These are phyloP conservation scores for Drosophila obscura DNA, from an alignment of 1,140 invertebrate genomes.

Conservation along the genomic window DNA sequence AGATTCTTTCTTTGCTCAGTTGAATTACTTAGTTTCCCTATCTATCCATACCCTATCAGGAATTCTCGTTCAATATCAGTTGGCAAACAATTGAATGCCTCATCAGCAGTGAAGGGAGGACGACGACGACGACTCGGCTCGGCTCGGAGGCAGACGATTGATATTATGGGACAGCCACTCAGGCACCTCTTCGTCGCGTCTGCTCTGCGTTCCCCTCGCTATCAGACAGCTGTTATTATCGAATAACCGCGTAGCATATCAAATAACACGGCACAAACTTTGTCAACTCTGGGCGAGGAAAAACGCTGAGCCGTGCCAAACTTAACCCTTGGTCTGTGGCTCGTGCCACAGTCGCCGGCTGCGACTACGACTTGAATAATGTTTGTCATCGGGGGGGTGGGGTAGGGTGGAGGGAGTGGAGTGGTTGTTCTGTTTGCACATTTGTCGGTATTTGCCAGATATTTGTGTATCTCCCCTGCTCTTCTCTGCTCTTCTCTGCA, in stretches of 20 bases:
- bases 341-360: too few species aligned
- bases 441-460: slow-evolving; percentile 78
- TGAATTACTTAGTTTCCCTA: too few species aligned
- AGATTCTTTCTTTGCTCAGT: too few species aligned
- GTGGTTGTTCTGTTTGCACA: slow-evolving; percentile 63
- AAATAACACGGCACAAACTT: slow-evolving; percentile 74
- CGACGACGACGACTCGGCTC: slow-evolving; percentile 2
- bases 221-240: slow-evolving; percentile 73
- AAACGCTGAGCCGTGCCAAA: slow-evolving; percentile 48
- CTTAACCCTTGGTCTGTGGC: too few species aligned
- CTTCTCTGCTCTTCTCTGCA: background rate
- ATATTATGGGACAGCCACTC: slow-evolving; percentile 51
- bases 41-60: background rate
- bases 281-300: slow-evolving; percentile 52
- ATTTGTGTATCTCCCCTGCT: slow-evolving; percentile 62
- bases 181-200: background rate
- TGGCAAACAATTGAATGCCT: slow-evolving; percentile 67
- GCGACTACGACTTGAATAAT: slow-evolving; percentile 67
- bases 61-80: slow-evolving; percentile 57
- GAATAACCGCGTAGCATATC: slow-evolving; percentile 75
- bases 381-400: slow-evolving; percentile 24
- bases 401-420: background rate
- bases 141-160: slow-evolving; percentile 37
- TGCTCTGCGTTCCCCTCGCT: background rate
- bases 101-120: slow-evolving; percentile 56